These are phyloP conservation scores for Gavialis gangeticus DNA, from an alignment of 2,113 vertebrate genomes.

Conservation along the genomic window DNA sequence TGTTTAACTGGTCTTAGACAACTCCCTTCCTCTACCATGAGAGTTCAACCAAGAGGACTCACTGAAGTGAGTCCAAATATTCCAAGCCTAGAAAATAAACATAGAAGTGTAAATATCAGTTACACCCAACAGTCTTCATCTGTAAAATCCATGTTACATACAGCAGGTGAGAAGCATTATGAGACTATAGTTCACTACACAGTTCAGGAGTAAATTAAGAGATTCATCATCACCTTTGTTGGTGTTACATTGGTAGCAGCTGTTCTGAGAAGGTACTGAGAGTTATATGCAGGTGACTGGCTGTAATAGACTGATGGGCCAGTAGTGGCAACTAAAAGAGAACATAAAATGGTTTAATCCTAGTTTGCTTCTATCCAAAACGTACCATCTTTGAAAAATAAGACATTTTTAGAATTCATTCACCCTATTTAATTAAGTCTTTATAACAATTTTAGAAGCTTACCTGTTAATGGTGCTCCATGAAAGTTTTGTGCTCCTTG, in stretches of 20 bases:
- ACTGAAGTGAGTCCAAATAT: not conserved
- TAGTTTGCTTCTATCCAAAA: not conserved
- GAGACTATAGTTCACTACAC: not conserved
- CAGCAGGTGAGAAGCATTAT: not conserved
- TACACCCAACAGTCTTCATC: not conserved
- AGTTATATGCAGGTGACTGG: slow-evolving; percentile 94
- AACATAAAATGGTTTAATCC: not conserved
- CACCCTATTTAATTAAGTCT: not conserved
- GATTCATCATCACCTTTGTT: slow-evolving; percentile 87
- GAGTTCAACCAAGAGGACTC: not conserved
- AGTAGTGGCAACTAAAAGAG: slow-evolving; percentile 90
- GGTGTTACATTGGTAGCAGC: slow-evolving; percentile 91
- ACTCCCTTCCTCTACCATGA: not conserved
- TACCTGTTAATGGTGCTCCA: slow-evolving; percentile 92
- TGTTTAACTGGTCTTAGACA: no score
- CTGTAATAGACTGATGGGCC: slow-evolving; percentile 92
- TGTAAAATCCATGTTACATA: not conserved
- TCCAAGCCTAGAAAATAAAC: not conserved
- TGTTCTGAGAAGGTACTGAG: slow-evolving; percentile 93
- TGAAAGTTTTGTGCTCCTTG: slow-evolving; percentile 89
- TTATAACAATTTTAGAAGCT: not conserved
- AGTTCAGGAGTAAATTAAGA: not conserved
- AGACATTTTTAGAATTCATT: not conserved
- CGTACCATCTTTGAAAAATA: not conserved
- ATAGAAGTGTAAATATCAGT: not conserved